Percentiles rank a stretch among this genome's conserved stretches.
phyloP scores from a whole-genome alignment of 2,113 vertebrate species.

The Crypturellus undulatus region DNA sequence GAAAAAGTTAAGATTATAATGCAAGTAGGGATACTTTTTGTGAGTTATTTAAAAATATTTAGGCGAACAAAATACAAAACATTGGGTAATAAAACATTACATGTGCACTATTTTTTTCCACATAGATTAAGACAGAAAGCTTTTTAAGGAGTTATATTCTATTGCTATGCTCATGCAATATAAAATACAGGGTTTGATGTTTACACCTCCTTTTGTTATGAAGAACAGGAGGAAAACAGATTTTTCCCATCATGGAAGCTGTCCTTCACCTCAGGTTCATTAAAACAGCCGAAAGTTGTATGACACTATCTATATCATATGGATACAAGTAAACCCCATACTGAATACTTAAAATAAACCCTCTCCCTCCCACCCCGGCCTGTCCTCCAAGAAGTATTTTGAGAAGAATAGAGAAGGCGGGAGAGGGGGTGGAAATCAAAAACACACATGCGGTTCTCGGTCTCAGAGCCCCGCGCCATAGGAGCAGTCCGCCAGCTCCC shows the following conservation, averaged over 20 bases:
- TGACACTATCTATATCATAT: neutral
- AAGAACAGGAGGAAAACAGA: neutral
- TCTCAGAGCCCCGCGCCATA: too few species aligned
- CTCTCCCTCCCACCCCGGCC: too few species aligned
- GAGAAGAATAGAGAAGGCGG: too few species aligned
- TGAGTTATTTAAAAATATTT: neutral
- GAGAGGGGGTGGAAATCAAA: too few species aligned
- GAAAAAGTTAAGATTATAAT: neutral
- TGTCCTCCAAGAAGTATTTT: too few species aligned
- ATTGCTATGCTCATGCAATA: neutral
- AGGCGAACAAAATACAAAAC: neutral
- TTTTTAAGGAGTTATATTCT: neutral
- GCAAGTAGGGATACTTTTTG: neutral
- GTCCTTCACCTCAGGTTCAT: neutral
- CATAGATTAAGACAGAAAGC: neutral
- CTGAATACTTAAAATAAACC: too few species aligned
- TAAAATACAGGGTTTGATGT: neutral
- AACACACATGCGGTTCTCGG: too few species aligned
- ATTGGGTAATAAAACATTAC: neutral
- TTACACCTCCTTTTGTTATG: neutral
- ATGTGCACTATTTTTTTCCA: neutral
- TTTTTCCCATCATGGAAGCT: neutral
- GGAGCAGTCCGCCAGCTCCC: too few species aligned
- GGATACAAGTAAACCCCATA: neutral
- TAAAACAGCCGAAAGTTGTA: rapidly evolving